Evolutionary conservation across 2,888 invertebrate species (phyloP).

Genomic region (Eupithecia tripunctaria): DNA sequence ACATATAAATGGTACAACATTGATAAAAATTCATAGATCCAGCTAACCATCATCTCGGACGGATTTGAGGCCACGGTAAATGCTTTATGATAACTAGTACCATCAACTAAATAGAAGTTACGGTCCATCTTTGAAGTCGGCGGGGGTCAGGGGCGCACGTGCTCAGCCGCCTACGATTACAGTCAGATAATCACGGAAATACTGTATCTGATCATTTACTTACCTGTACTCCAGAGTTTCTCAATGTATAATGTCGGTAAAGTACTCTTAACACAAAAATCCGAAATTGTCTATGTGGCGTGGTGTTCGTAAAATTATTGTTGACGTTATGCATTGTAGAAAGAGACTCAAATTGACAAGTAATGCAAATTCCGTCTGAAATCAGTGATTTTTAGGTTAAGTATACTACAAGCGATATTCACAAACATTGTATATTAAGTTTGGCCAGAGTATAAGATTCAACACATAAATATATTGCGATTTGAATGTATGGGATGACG

Average conservation of each 20-base stretch:
- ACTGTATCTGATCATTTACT: slow-evolving; percentile 38
- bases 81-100: slow-evolving; percentile 30
- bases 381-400: neutral
- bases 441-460: neutral
- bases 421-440: neutral
- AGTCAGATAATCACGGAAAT: slow-evolving; percentile 59
- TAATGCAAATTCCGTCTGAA: neutral
- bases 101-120: slow-evolving; percentile 32
- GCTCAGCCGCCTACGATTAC: slow-evolving; percentile 53
- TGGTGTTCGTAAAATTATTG: neutral
- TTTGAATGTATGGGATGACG: neutral
- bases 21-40: slow-evolving; percentile 21
- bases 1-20: neutral
- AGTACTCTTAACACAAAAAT: neutral
- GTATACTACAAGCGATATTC: neutral
- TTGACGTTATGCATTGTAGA: neutral
- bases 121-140: slow-evolving; percentile 41
- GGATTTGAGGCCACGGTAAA: slow-evolving; percentile 39
- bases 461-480: neutral
- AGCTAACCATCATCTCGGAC: slow-evolving; percentile 13
- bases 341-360: neutral
- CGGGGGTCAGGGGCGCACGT: slow-evolving; percentile 62
- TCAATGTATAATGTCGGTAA: neutral
- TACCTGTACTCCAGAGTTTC: neutral
- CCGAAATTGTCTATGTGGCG: neutral